Evolutionary conservation across 2,113 vertebrate genomes (phyloP).

Genomic region (Carollia perspicillata): DNA sequence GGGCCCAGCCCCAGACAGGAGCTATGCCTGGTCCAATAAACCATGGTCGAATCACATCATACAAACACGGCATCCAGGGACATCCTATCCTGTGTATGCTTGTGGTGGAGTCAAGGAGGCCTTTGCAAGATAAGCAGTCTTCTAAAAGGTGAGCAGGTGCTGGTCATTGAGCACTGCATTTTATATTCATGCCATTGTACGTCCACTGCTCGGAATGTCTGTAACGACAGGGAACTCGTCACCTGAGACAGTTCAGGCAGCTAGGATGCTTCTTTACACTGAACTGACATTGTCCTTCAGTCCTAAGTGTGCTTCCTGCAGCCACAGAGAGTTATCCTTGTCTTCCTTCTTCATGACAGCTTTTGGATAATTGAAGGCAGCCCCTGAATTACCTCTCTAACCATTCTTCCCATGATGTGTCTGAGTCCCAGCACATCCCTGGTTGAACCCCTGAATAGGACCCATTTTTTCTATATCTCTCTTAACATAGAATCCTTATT

Average conservation of each 20-base stretch:
- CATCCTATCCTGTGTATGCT: not conserved
- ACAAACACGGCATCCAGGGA: not conserved
- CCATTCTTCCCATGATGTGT: not conserved
- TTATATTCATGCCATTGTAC: not conserved
- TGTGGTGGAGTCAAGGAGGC: not conserved
- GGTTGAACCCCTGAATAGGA: not conserved
- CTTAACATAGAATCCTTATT: not conserved
- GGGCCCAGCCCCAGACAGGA: not conserved
- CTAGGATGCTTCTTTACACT: not conserved
- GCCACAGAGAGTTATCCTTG: not conserved
- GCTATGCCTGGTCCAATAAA: not conserved
- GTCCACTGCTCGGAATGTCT: not conserved
- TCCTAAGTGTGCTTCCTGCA: not conserved
- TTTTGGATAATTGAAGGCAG: not conserved
- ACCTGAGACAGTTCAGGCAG: not conserved
- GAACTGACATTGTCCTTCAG: not conserved
- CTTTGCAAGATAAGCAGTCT: not conserved
- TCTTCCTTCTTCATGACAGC: not conserved
- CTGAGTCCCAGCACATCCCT: not conserved
- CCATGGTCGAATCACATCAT: not conserved
- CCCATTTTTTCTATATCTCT: not conserved
- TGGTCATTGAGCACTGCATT: not conserved
- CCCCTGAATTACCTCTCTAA: not conserved
- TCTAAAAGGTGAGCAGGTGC: not conserved
- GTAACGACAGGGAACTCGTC: not conserved